Evolutionary conservation across 2,888 invertebrate genomes (phyloP).

Genomic region (Tetramorium bicarinatum): DNA sequence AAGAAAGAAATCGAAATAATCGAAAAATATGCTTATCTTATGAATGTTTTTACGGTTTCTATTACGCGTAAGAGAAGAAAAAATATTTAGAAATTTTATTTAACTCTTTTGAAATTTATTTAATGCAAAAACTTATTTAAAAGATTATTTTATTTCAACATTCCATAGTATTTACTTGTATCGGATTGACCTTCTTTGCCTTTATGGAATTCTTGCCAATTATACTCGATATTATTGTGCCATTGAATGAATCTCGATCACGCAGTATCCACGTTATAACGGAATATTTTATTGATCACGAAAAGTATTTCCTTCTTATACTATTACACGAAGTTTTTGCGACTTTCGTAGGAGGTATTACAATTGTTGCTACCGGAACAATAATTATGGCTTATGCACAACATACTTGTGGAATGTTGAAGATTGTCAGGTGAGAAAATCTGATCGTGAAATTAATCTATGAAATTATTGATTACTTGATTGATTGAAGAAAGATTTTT

Average conservation of each 20-base stretch:
- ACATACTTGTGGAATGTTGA: conserved; percentile 20
- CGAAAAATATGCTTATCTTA: conserved; percentile 9
- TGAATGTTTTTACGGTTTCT: background rate
- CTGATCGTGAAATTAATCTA: background rate
- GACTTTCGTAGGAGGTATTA: background rate
- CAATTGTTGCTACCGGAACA: conserved; percentile 1
- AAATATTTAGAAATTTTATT: background rate
- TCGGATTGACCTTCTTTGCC: background rate
- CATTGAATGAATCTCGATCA: conserved; percentile 46
- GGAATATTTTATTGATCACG: conserved; percentile 40
- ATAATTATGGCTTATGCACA: background rate
- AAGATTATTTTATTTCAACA: background rate
- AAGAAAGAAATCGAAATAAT: conserved; percentile 50
- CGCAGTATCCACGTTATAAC: background rate
- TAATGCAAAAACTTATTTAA: background rate
- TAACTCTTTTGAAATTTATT: background rate
- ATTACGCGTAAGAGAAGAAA: conserved; percentile 27
- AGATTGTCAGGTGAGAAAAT: conserved; percentile 34
- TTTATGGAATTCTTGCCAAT: conserved; percentile 1
- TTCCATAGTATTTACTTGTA: background rate
- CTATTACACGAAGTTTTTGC: conserved; percentile 2
- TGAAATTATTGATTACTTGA: background rate
- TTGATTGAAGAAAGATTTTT: conserved; percentile 3
- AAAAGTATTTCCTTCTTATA: conserved; percentile 26
- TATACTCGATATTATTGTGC: conserved; percentile 34